Conservation (phyloP, 2,113 vertebrate species). For the Pterocles burchelli region DNA sequence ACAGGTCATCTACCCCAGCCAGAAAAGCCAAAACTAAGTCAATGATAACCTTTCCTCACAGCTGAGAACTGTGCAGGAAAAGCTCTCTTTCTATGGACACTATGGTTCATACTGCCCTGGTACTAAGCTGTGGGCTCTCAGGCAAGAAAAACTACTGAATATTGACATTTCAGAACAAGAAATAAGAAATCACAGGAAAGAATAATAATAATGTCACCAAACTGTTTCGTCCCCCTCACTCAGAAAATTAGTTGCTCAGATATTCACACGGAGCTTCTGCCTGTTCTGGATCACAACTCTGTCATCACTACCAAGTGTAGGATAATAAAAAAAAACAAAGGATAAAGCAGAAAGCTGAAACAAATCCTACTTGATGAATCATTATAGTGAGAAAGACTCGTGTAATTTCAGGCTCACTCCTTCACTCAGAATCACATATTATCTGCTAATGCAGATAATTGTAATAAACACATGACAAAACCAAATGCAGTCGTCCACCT, state of each 20-base stretch:
- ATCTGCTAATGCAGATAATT: background rate
- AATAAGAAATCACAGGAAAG: background rate
- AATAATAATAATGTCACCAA: background rate
- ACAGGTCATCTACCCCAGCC: background rate
- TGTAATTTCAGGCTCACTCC: background rate
- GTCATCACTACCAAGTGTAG: constrained; percentile 13
- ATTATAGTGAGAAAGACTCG: background rate
- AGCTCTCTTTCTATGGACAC: background rate
- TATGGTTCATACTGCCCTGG: background rate
- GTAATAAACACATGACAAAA: background rate
- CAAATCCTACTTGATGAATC: constrained; percentile 46
- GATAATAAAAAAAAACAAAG: background rate
- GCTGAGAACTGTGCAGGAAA: background rate
- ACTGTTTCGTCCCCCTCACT: background rate
- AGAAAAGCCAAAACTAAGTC: background rate
- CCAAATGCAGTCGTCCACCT: background rate
- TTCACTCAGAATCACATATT: constrained; percentile 23
- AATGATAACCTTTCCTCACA: background rate
- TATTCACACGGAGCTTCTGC: background rate
- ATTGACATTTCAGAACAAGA: background rate
- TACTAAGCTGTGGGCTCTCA: background rate
- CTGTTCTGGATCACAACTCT: background rate
- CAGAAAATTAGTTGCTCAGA: background rate
- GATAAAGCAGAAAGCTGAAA: background rate
- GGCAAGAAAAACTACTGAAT: background rate